Base-by-base conservation (phyloP, 2,113 vertebrate species). In the Gnathonemus echidnorhynchus region DNA sequence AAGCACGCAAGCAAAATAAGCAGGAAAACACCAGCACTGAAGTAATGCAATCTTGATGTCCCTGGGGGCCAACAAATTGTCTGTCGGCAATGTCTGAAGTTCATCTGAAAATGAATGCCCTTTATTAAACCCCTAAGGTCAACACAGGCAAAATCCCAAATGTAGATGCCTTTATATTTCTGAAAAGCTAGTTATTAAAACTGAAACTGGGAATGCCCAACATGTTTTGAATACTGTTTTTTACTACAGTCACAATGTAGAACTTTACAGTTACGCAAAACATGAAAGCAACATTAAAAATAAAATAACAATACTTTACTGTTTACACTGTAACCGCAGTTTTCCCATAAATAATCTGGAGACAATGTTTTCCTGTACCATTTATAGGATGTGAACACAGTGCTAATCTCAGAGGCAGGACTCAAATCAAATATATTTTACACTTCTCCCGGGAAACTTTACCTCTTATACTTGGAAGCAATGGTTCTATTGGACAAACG, bases 1-100 rank as follows among this genome's bases (percentile, higher is more conserved):
- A 70, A 19, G 74, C 90, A 90, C 87, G 88, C 90, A 86, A 88
- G 52, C 21, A 90, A 90, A 62, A 80, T 77, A 42, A 42, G 62
- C 89, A 9, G 45, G 83, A 21, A 92, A 93, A 93, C 91, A 90
- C 92, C 92, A 92, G 77, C 46, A 58, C 27, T 85, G 77, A 86
- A 21, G n/a, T 48, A 88, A 52, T 21, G 49, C 27, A 62, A 42
- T 56, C 27, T 3, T 8, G 15, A 39, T 19, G 21, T 21, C 83
- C 83, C 39, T 11, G 39, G 39, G 19, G 39, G 21, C 49, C 49
- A 27, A 31, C 49, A 48, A 45, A 86, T n/a, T 49, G 49, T 9
- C 85, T 48, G 21, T 87, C 50, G n/a, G 13, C 46, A 35, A 48
- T 87, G 50, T 56, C 86, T 86, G 84, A 86, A 27, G 84, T 49